Evolutionary conservation across 2,113 vertebrate genomes (phyloP).

Genomic region (Colius striatus): DNA sequence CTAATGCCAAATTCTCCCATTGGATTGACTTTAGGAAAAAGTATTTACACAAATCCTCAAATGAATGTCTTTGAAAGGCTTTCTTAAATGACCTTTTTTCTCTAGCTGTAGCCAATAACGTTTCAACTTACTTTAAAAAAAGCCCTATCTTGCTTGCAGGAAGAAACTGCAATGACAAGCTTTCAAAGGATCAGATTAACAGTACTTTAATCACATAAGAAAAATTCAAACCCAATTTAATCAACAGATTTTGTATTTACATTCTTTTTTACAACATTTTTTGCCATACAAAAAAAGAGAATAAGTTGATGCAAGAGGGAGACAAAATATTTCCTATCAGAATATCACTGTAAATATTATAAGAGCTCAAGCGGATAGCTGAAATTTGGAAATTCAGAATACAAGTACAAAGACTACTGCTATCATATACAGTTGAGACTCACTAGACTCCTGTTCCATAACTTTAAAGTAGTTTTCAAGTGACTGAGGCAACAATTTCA

Average conservation of each 20-base stretch:
- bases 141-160: background rate
- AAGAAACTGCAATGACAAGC: background rate
- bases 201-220: background rate
- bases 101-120: background rate
- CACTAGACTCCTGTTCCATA: background rate
- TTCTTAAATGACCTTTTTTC: background rate
- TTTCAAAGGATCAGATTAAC: background rate
- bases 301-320: background rate
- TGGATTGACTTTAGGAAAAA: background rate
- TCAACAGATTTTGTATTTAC: background rate
- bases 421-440: background rate
- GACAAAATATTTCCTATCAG: background rate
- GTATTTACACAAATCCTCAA: background rate
- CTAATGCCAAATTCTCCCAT: background rate
- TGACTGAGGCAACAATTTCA: background rate
- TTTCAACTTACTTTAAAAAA: background rate
- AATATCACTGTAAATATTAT: constrained; percentile 13
- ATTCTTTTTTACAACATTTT: background rate
- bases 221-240: background rate
- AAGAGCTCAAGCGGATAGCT: background rate
- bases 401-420: background rate
- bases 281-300: background rate
- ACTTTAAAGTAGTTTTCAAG: constrained; percentile 21
- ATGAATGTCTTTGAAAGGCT: background rate
- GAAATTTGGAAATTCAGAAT: background rate